Evolutionary conservation across 2,797 vertebrate species (phyloP).

Genomic region (Spizella passerina): DNA sequence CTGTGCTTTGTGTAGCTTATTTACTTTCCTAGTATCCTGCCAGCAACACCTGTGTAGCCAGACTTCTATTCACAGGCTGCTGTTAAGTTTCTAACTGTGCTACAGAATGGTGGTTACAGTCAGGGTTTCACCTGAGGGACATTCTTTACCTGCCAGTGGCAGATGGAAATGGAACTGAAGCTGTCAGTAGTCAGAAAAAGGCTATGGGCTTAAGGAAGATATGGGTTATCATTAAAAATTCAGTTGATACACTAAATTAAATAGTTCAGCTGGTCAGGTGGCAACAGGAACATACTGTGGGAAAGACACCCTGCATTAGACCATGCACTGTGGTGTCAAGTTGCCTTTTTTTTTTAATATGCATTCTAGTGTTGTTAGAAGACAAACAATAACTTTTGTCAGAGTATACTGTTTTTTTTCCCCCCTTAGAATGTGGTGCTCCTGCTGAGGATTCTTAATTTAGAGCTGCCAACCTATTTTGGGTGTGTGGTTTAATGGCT

Average conservation of each 20-base stretch:
- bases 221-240: neutral
- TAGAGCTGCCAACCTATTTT: neutral
- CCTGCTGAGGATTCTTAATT: neutral
- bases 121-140: neutral
- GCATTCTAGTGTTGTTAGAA: neutral
- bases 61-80: neutral
- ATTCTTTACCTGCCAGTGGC: neutral
- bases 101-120: neutral
- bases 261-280: neutral
- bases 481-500: neutral
- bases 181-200: neutral
- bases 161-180: neutral
- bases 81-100: neutral
- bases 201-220: neutral
- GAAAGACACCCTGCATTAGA: neutral
- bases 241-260: neutral
- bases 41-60: neutral
- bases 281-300: neutral
- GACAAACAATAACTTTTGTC: neutral
- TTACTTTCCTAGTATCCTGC: neutral
- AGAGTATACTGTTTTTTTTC: rapidly evolving
- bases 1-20: neutral
- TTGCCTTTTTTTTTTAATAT: neutral
- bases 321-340: rapidly evolving
- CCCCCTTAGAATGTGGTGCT: rapidly evolving